These are phyloP conservation scores for Neuroterus valhalla DNA, from an alignment of 1,140 invertebrate genomes.

Conservation along the genomic window DNA sequence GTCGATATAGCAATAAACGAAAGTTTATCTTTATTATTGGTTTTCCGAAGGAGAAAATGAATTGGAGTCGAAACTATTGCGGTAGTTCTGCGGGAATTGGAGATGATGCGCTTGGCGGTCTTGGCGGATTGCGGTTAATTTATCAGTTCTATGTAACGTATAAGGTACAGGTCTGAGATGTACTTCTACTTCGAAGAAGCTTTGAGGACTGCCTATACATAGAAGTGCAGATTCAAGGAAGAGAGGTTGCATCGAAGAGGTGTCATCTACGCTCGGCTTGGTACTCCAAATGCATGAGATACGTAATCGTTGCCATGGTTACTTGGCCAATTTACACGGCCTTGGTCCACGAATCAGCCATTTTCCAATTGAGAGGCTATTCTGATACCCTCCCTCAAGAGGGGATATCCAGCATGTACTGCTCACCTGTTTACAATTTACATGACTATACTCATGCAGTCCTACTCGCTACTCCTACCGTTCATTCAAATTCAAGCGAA, in stretches of 20 bases:
- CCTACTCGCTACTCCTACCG: no score
- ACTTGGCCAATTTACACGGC: constrained; percentile 51
- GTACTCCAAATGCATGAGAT: constrained; percentile 38
- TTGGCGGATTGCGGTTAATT: constrained; percentile 28
- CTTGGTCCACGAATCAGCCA: constrained; percentile 47
- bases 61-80: constrained; percentile 26
- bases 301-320: constrained; percentile 54
- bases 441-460: constrained; percentile 12
- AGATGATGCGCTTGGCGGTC: constrained; percentile 2
- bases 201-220: constrained; percentile 16
- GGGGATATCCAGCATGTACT: constrained; percentile 41
- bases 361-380: constrained; percentile 50
- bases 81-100: constrained; percentile 4
- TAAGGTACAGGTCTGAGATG: neutral
- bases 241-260: constrained; percentile 17
- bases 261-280: constrained; percentile 26
- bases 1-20: neutral
- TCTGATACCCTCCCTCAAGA: constrained; percentile 40
- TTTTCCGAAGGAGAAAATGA: constrained; percentile 12
- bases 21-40: constrained; percentile 11
- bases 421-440: constrained; percentile 51
- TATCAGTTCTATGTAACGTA: constrained; percentile 21
- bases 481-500: neutral
- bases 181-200: constrained; percentile 12
- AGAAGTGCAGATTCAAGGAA: constrained; percentile 27